Evolutionary conservation across 2,888 invertebrate species (phyloP).

Genomic region (Dynastes tityus): DNA sequence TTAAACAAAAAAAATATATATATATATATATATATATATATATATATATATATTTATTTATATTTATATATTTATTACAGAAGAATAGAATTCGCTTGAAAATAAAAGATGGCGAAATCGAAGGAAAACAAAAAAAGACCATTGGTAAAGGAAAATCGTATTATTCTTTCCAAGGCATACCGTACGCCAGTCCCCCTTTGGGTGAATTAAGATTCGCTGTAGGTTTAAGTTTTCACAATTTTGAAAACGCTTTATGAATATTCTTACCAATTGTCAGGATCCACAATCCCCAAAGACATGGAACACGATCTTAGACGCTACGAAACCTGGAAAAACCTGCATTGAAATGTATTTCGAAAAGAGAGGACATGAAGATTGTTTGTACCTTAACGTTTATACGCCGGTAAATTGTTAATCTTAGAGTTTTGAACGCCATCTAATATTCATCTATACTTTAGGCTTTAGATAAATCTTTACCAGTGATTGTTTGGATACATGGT

Average conservation of each 20-base stretch:
- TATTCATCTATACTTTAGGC: background rate
- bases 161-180: conserved; percentile 50
- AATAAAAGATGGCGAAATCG: conserved; percentile 46
- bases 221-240: conserved; percentile 17
- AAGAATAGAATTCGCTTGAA: background rate
- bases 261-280: conserved; percentile 27
- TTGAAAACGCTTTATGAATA: no score
- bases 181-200: conserved; percentile 51
- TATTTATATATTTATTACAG: no score
- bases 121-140: conserved; percentile 41
- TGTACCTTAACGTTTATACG: conserved; percentile 47
- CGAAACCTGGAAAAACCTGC: conserved; percentile 42
- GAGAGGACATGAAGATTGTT: conserved; percentile 46
- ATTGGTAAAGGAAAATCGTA: conserved; percentile 47
- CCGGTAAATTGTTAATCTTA: conserved; percentile 28
- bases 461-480: conserved; percentile 45
- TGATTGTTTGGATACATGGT: conserved; percentile 49
- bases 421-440: no score
- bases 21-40: no score
- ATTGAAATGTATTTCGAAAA: conserved; percentile 39
- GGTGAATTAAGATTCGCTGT: conserved; percentile 52
- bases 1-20: no score
- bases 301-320: conserved; percentile 29
- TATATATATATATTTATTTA: no score
- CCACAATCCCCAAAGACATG: conserved; percentile 47